Base-by-base conservation (phyloP, 1,140 invertebrate species). In the Zaprionus vittiger region DNA sequence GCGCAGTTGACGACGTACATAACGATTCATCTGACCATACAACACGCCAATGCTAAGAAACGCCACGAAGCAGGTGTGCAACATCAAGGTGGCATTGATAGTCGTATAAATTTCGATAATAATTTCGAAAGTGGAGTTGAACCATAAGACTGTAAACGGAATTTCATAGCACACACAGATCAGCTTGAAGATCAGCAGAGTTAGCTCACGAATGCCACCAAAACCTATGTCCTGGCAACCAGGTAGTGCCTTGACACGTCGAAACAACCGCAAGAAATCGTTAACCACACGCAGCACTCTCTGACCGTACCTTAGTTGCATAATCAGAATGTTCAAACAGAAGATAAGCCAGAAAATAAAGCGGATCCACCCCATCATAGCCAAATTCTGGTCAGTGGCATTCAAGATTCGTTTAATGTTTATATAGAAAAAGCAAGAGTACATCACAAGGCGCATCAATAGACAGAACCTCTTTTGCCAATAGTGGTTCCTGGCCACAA, bases 1-100 rank as follows among this genome's bases (percentile, higher is more conserved):
- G 44, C 44, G 44, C 5, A 47, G n/a, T n/a, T 47, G 44, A 15
- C 52, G 34, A 7, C 81, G 74, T 28, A 80, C 81, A 59, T 82
- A 90, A 1, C 59, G 41, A 57, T 90, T 89, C 1, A 67, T 34
- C 57, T 80, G 81, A 20, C 66, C 69, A 12, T 84, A 89, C 1
- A 90, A 65, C 4, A 73, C 81, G 4, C 81, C 85, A 24, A 89
- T 47, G n/a, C 73, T 80, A 5, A 89, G 76, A n/a, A 70, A 89
- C 2, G 85, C 81, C 31, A 80, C 52, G 5, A 89, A 90, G 5
- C 71, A 75, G 14, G 73, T 77, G 5, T 89, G 79, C 1, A 76
- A 24, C 26, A 89, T 74, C 79, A 89, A 79, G 5, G 47, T 7
- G 0, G 67, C 41, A 11, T 59, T 67, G 1, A 81, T 17, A 4